Evolutionary conservation across 2,888 invertebrate species (phyloP).

Genomic region (Bellardia bayeri): DNA sequence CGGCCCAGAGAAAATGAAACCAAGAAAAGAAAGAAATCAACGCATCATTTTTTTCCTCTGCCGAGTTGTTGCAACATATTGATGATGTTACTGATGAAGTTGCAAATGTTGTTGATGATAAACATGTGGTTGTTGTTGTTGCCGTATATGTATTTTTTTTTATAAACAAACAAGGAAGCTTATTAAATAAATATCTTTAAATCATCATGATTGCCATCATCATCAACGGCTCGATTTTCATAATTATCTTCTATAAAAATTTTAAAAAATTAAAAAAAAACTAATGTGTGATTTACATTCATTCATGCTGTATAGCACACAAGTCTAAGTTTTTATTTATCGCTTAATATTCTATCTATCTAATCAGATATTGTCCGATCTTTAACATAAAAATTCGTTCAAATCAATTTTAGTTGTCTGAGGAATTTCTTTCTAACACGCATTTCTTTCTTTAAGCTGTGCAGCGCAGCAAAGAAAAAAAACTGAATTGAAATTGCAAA

Average conservation of each 20-base stretch:
- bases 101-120: slow-evolving; percentile 64
- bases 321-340: slow-evolving; percentile 24
- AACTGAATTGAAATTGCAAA: slow-evolving; percentile 29
- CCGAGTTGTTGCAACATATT: slow-evolving; percentile 55
- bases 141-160: slow-evolving; percentile 19
- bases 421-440: slow-evolving; percentile 57
- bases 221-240: slow-evolving; percentile 40
- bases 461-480: background rate
- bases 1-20: background rate
- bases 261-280: slow-evolving; percentile 3
- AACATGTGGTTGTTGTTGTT: slow-evolving; percentile 58
- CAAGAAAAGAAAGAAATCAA: slow-evolving; percentile 60
- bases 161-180: slow-evolving; percentile 72
- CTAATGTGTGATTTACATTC: slow-evolving; percentile 53
- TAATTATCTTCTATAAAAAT: slow-evolving; percentile 41
- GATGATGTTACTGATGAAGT: slow-evolving; percentile 64
- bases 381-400: slow-evolving; percentile 72
- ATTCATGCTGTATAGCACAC: slow-evolving; percentile 46
- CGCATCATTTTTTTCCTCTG: slow-evolving; percentile 50
- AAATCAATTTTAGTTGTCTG: slow-evolving; percentile 72
- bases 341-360: slow-evolving; percentile 45
- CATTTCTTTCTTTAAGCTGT: slow-evolving; percentile 15
- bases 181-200: slow-evolving; percentile 65
- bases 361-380: slow-evolving; percentile 71
- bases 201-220: slow-evolving; percentile 54